A percentile compares a stretch with the other conserved stretches of the same genome.
phyloP scores from a whole-genome alignment of 2,888 invertebrate species.

The Isoperla grammatica region DNA sequence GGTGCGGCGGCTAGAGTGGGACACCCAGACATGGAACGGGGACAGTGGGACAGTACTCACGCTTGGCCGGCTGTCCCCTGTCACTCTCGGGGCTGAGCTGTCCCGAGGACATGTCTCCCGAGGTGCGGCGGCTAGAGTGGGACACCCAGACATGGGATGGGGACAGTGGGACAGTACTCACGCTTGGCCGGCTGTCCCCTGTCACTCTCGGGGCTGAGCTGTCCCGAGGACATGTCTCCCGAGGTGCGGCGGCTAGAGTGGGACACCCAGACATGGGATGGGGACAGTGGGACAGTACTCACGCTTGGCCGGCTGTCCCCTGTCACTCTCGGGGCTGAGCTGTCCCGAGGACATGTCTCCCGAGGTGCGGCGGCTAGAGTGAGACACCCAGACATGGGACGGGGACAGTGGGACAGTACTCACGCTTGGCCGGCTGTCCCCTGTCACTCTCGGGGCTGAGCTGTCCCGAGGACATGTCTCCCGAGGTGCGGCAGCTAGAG shows the following conservation, averaged over 20 bases:
- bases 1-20: slow-evolving; percentile 55
- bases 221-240: slow-evolving; percentile 44
- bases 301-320: too few relatives aligned
- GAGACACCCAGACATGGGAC: slow-evolving; percentile 89
- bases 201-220: slow-evolving; percentile 36
- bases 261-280: slow-evolving; percentile 88
- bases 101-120: slow-evolving; percentile 44
- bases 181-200: too few relatives aligned
- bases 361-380: slow-evolving; percentile 51
- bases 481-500: too few relatives aligned
- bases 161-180: too few relatives aligned
- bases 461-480: too few relatives aligned
- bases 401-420: too few relatives aligned
- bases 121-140: slow-evolving; percentile 53
- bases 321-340: slow-evolving; percentile 35
- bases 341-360: slow-evolving; percentile 43
- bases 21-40: slow-evolving; percentile 91
- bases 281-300: too few relatives aligned
- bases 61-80: too few relatives aligned
- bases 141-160: slow-evolving; percentile 91
- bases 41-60: too few relatives aligned
- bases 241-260: slow-evolving; percentile 54
- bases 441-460: too few relatives aligned
- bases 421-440: too few relatives aligned
- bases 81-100: slow-evolving; percentile 37